Conservation (phyloP, 2,113 vertebrate species). For the Melanostigma gelatinosum region DNA sequence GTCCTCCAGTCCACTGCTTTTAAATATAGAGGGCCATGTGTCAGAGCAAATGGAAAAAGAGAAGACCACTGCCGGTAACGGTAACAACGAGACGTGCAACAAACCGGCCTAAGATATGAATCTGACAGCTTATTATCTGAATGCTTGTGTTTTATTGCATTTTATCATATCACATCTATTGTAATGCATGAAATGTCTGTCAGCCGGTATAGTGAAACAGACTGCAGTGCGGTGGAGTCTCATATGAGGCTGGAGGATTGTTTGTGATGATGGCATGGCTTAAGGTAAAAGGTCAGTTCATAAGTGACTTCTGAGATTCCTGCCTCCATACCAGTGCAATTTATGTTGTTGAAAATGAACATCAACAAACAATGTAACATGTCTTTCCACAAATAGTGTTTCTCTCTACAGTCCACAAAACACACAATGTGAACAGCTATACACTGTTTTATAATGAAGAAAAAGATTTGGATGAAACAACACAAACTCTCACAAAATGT, state of each 20-base stretch:
- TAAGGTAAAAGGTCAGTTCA: constrained; percentile 10
- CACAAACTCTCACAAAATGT: not conserved
- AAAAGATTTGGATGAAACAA: not conserved
- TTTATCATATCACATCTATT: constrained; percentile 17
- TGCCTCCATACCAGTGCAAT: not conserved
- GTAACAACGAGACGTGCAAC: constrained; percentile 21
- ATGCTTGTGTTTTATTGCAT: constrained; percentile 21
- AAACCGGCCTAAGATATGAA: constrained; percentile 25
- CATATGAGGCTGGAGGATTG: too few species aligned
- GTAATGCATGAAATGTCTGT: constrained; percentile 9
- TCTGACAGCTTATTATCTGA: constrained; percentile 30
- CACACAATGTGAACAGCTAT: not conserved
- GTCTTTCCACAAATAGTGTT: not conserved
- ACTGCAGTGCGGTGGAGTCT: too few species aligned
- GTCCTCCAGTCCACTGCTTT: constrained; percentile 34
- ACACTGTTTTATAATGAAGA: not conserved
- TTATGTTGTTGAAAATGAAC: not conserved
- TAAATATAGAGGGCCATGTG: constrained; percentile 53
- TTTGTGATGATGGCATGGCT: not conserved
- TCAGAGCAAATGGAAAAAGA: constrained; percentile 35
- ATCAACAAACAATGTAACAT: not conserved
- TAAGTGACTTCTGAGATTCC: not conserved
- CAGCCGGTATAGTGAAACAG: not conserved
- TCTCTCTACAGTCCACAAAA: not conserved
- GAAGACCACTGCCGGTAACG: constrained; percentile 1